Evolutionary conservation across 2,797 vertebrate genomes (phyloP).

Genomic region (Toxotes lorentzi): DNA sequence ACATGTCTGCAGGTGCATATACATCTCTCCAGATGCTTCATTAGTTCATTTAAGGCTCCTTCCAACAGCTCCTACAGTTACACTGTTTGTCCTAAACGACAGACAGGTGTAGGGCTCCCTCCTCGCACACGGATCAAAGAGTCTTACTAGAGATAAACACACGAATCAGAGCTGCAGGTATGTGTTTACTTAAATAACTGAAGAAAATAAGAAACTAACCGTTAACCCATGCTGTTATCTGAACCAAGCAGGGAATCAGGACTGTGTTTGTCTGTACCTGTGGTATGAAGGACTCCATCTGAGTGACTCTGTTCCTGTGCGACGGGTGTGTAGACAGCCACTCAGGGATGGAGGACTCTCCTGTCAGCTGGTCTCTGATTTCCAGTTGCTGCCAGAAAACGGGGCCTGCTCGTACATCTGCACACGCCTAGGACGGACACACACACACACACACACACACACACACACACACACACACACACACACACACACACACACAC

Average conservation of each 20-base stretch:
- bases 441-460: conserved; percentile 4
- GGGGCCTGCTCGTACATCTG: conserved; percentile 92
- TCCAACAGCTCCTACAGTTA: conserved; percentile 53
- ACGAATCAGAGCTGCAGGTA: conserved; percentile 10
- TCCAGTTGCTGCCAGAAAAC: conserved; percentile 98
- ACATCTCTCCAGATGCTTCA: conserved; percentile 72
- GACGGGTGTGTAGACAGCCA: conserved; percentile 98
- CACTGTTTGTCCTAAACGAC: conserved; percentile 36
- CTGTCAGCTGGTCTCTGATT: conserved; percentile 82
- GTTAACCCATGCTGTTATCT: conserved; percentile 5
- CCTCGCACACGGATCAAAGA: conserved; percentile 27
- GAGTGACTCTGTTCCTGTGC: conserved; percentile 88
- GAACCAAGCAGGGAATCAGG: background rate
- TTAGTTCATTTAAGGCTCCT: conserved; percentile 67
- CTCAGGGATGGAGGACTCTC: conserved; percentile 86
- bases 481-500: no score
- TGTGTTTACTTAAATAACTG: background rate
- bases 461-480: no score
- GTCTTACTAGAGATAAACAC: conserved; percentile 26
- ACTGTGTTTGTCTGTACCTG: conserved; percentile 83
- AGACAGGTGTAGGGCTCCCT: conserved; percentile 25
- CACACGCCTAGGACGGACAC: conserved; percentile 88
- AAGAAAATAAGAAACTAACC: background rate
- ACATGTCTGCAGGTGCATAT: conserved; percentile 60
- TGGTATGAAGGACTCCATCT: conserved; percentile 91